Percentiles rank a stretch among this genome's conserved stretches.
Conservation (phyloP, 2,113 vertebrate species). For the Dendropsophus ebraccatus region DNA sequence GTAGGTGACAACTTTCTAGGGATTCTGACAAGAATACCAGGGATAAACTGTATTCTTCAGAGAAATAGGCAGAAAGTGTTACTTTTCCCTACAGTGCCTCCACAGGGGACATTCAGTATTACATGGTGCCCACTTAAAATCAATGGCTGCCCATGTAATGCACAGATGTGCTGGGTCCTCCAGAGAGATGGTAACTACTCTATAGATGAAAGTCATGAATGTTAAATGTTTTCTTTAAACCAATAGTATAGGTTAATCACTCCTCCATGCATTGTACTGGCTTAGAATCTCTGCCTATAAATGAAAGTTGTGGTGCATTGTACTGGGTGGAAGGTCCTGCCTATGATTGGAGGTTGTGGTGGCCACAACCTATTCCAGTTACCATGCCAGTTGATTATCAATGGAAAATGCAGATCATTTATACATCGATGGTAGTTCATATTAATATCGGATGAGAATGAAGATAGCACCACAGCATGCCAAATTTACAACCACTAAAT, state of each 20-base stretch:
- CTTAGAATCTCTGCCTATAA: background rate
- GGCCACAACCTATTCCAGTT: background rate
- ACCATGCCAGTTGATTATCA: background rate
- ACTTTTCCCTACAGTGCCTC: background rate
- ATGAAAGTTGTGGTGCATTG: background rate
- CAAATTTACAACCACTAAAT: slow-evolving; percentile 27
- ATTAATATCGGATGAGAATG: background rate
- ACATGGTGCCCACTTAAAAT: background rate
- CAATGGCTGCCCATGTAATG: background rate
- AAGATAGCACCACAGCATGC: slow-evolving; percentile 46
- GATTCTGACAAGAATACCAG: too few relatives aligned
- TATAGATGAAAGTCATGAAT: background rate
- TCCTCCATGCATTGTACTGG: background rate
- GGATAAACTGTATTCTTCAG: too few relatives aligned
- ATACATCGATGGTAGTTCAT: background rate
- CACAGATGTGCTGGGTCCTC: background rate
- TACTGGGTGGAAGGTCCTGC: background rate
- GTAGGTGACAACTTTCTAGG: background rate
- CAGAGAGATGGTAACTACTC: background rate
- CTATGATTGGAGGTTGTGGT: background rate
- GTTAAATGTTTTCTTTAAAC: too few relatives aligned
- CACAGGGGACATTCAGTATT: background rate
- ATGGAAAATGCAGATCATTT: slow-evolving; percentile 18
- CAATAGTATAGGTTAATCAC: background rate
- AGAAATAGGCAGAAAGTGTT: background rate